Evolutionary conservation across 2,888 invertebrate species (phyloP).

Genomic region (Drosophila tripunctata): DNA sequence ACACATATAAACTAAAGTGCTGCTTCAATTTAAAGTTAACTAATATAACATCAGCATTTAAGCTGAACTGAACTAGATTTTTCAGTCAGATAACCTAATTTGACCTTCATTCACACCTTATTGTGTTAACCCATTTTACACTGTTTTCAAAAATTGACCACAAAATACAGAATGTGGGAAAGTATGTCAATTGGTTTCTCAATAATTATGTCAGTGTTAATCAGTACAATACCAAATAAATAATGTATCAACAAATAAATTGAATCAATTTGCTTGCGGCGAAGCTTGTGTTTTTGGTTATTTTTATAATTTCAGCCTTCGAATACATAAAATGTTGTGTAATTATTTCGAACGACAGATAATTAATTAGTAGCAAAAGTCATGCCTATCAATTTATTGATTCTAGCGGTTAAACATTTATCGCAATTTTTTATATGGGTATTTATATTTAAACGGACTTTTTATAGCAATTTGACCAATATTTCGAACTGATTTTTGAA

Average conservation of each 20-base stretch:
- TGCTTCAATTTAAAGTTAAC: too few relatives aligned
- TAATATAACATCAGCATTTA: too few relatives aligned
- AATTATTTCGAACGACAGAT: neutral
- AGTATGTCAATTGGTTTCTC: neutral
- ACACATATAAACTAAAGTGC: too few relatives aligned
- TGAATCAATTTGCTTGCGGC: slow-evolving; percentile 3
- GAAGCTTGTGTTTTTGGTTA: too few relatives aligned
- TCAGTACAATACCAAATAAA: neutral
- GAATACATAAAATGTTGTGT: neutral
- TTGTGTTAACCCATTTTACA: neutral
- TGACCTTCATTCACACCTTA: neutral
- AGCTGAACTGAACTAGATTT: too few relatives aligned
- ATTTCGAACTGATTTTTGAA: too few relatives aligned
- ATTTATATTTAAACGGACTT: too few relatives aligned
- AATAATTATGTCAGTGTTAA: neutral
- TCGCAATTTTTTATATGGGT: neutral
- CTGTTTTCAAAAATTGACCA: neutral
- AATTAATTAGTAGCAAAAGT: neutral
- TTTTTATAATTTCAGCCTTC: neutral
- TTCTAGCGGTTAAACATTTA: neutral
- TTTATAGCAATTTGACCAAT: too few relatives aligned
- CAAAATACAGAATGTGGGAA: neutral
- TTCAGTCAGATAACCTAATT: too few relatives aligned
- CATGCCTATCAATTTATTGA: neutral
- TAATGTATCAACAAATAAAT: neutral